Evolutionary conservation across 2,888 invertebrate genomes (phyloP), one percentile per base, ranked within the genome.

Genomic region (Nymphalis c-album): DNA sequence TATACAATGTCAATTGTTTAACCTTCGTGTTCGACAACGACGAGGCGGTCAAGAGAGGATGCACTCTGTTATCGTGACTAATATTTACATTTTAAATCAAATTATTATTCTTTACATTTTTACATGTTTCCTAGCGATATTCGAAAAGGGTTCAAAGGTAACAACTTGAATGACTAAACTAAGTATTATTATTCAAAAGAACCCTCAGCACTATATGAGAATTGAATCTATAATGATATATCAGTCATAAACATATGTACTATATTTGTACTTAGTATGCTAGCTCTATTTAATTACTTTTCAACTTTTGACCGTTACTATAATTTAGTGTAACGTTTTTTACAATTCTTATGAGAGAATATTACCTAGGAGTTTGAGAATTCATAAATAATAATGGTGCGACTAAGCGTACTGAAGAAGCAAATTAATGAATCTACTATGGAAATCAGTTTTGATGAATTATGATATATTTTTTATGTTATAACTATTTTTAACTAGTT

Each of bases 361-460:
- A 47, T 51, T 17, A 57, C 16, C 35, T 62, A 53, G 62, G 64
- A 64, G 58, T 64, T 53, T 7, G 53, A 61, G n/a, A 62, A 31
- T 53, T 46, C 55, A 55, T 26, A n/a, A 67, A 65, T 53, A 60
- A 63, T 22, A 55, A 60, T 51, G 62, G 71, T 71, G 71, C 71
- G 65, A 65, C 70, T 65, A 71, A 71, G 71, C 71, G 71, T 48
- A 67, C 65, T 65, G 60, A 71, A 70, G 60, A 71, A 71, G 71
- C 71, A 78, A 60, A 75, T 71, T 68, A 64, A 73, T 74, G 75
- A 79, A 77, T 83, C 78, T 76, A 80, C 80, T 16, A 68, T 68
- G 65, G 82, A 48, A 31, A 47, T 61, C 22, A 53, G 47, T 50
- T 67, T 48, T 61, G 67, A 70, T 71, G 71, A 64, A 66, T 48